These are phyloP conservation scores for Luscinia megarhynchos DNA, from an alignment of 2,797 vertebrate genomes.

Conservation along the genomic window DNA sequence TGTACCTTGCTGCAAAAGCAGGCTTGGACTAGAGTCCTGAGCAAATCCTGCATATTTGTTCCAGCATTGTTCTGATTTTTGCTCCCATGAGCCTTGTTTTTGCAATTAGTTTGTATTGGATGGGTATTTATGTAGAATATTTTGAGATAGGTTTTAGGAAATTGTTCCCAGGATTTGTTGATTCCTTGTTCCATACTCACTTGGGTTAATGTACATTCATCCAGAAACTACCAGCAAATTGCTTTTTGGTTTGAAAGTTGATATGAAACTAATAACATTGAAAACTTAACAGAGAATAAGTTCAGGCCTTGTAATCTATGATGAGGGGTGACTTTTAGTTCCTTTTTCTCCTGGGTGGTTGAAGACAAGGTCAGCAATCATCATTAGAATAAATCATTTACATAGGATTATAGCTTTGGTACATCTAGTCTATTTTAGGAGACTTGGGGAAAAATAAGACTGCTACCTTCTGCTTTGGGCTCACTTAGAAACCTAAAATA, in stretches of 20 bases:
- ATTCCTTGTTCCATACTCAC: not conserved
- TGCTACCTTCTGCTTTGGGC: not conserved
- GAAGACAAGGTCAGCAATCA: not conserved
- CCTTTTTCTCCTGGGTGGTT: not conserved
- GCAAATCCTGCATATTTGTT: not conserved
- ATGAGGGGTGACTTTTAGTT: not conserved
- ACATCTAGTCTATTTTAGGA: not conserved
- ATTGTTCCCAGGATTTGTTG: not conserved
- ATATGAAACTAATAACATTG: not conserved
- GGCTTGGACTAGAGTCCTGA: not conserved
- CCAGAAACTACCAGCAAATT: not conserved
- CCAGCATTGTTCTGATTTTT: not conserved
- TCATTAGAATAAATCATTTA: not conserved
- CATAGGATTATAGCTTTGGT: not conserved
- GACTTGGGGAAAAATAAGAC: not conserved
- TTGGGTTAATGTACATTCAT: not conserved
- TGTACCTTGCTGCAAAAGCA: not conserved
- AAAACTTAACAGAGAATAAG: not conserved
- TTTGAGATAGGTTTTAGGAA: not conserved
- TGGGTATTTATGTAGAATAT: not conserved
- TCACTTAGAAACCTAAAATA: not conserved
- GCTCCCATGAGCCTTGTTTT: not conserved
- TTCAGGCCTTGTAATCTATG: slow-evolving; percentile 4
- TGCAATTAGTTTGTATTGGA: not conserved
- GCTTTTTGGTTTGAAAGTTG: not conserved